These are phyloP conservation scores for Ranitomeya variabilis DNA, from an alignment of 2,113 vertebrate genomes.

Conservation along the genomic window DNA sequence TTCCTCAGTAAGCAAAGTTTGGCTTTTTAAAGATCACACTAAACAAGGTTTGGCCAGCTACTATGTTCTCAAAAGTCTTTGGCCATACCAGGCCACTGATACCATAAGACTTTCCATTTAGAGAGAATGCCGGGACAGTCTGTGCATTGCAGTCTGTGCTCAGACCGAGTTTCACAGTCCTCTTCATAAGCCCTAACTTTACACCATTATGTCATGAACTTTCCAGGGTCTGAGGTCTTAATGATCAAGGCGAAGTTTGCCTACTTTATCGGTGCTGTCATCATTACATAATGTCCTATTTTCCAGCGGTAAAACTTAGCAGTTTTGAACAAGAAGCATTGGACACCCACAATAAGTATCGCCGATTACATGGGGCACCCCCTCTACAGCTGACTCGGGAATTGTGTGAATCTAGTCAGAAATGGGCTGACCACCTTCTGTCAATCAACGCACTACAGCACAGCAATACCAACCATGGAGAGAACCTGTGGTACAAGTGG, in stretches of 20 bases:
- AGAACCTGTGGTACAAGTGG: conserved; percentile 67
- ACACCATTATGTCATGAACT: no score
- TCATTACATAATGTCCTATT: background rate
- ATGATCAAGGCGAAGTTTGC: background rate
- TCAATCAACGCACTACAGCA: conserved; percentile 39
- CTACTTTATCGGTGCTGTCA: background rate
- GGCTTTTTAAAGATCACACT: no score
- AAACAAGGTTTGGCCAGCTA: background rate
- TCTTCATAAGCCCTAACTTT: no score
- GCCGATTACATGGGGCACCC: conserved; percentile 59
- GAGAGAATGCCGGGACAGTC: no score
- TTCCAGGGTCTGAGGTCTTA: no score
- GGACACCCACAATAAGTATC: conserved; percentile 68
- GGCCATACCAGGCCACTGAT: background rate
- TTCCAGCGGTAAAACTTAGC: background rate
- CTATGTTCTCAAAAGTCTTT: background rate
- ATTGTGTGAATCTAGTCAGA: conserved; percentile 63
- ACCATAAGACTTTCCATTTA: no score
- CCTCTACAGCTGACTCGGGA: conserved; percentile 59
- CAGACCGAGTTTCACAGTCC: no score
- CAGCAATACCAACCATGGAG: conserved; percentile 66
- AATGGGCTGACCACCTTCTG: conserved; percentile 71
- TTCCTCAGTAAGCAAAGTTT: no score
- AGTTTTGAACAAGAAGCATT: conserved; percentile 66
- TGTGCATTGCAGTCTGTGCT: no score